Evolutionary conservation across 2,888 invertebrate species (phyloP), one percentile per base, ranked within the genome.

Genomic region (Formica aserva): DNA sequence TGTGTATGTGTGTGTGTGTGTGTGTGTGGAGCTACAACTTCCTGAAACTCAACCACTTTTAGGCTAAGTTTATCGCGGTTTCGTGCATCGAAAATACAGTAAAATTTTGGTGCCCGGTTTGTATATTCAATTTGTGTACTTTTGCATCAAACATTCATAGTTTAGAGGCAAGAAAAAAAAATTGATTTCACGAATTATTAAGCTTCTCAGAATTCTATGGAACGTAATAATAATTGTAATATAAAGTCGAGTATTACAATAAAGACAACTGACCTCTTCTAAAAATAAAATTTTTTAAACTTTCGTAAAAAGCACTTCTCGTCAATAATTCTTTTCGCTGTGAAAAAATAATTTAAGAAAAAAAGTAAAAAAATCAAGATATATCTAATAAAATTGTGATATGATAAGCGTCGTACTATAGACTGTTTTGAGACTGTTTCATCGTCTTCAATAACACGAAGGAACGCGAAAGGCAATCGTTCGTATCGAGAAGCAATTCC

Each of bases 401-500:
- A 52, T 35, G 6, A 76, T 66, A 67, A 67, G 29, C 9, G 29
- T 41, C n/a, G 26, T 38, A 38, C 66, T 11, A 55, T 5, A 55
- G 29, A 57, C n/a, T 4, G 15, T 15, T 41, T 66, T n/a, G 57
- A 48, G 77, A 29, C 41, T n/a, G n/a, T 52, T 52, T 77, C 57
- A 22, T 57, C 41, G 66, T 66, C 29, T 41, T 77, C 48, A 26
- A 22, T 29, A 41, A 77, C 66, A 67, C 1, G 15, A 41, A 76
- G 52, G 65, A 57, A 67, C 41, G 55, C 66, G 55, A 77, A 66
- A 38, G 55, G 77, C 67, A 77, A 77, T 67, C 55, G 57, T 13
- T 77, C 55, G 77, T 66, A 77, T 77, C 77, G 67, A 77, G 55
- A 77, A 77, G 55, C 77, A 67, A 77, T 77, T 77, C 77, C 41